Evolutionary conservation across 2,888 invertebrate genomes (phyloP).

Genomic region (Aporophyla lueneburgensis): DNA sequence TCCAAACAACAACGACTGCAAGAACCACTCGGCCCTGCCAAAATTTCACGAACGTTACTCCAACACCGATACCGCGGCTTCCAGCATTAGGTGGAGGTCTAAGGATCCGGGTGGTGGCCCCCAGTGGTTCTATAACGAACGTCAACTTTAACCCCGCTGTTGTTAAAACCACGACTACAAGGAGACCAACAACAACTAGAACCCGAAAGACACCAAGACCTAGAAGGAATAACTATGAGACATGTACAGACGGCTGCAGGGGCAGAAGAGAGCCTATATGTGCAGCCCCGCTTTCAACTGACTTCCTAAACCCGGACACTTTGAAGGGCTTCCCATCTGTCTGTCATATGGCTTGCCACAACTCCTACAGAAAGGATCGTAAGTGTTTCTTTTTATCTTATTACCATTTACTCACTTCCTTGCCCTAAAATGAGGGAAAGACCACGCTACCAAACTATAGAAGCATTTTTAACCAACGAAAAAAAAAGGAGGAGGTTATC

Average conservation of each 20-base stretch:
- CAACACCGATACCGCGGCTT: conserved; percentile 10
- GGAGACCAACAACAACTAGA: conserved; percentile 69
- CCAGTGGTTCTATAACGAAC: conserved; percentile 82
- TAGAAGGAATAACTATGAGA: conserved; percentile 81
- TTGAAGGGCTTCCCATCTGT: conserved; percentile 86
- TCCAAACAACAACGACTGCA: conserved; percentile 36
- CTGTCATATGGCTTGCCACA: conserved; percentile 88
- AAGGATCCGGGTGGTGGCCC: conserved; percentile 81
- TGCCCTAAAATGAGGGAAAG: too few species aligned
- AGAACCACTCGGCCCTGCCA: conserved; percentile 29
- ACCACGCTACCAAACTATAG: too few species aligned
- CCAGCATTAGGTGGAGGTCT: conserved; percentile 48
- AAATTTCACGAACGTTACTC: conserved; percentile 14
- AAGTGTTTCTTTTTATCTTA: conserved; percentile 68
- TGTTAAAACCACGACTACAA: conserved; percentile 43
- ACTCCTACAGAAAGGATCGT: conserved; percentile 84
- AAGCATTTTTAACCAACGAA: too few species aligned
- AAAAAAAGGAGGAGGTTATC: too few species aligned
- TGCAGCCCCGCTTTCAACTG: conserved; percentile 78
- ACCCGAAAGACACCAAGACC: conserved; percentile 75
- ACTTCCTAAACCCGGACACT: conserved; percentile 79
- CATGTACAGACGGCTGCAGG: conserved; percentile 81
- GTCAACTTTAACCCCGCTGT: conserved; percentile 76
- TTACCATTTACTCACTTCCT: background rate
- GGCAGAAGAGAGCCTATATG: conserved; percentile 83